phyloP scores from a whole-genome alignment of 2,797 vertebrate species.

The Oreortyx pictus region DNA sequence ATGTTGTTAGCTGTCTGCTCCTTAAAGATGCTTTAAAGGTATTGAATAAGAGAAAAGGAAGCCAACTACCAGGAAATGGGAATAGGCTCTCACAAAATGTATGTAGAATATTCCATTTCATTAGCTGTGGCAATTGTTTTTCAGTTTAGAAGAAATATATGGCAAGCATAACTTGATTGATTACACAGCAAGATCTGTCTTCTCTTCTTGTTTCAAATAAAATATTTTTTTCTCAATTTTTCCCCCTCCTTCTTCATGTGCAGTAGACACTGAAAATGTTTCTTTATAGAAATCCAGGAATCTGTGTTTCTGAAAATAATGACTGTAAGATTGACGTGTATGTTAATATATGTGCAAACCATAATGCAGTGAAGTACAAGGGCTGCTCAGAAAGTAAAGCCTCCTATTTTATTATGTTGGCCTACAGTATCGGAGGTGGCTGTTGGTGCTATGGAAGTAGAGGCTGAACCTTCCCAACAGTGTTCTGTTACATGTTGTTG shows the following conservation, averaged over 20 bases:
- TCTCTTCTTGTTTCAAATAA: neutral
- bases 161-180: neutral
- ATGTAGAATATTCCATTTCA: neutral
- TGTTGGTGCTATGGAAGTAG: too few species aligned
- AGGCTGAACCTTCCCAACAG: too few species aligned
- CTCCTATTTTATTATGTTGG: too few species aligned
- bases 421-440: too few species aligned
- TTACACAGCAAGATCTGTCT: neutral
- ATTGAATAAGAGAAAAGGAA: neutral
- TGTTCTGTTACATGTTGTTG: too few species aligned
- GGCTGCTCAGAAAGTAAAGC: too few species aligned
- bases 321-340: neutral
- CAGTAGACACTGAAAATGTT: neutral
- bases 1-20: neutral
- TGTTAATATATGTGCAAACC: neutral
- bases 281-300: neutral
- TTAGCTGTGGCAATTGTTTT: neutral
- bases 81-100: neutral
- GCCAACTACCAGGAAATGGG: neutral
- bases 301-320: neutral
- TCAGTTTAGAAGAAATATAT: neutral
- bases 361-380: neutral
- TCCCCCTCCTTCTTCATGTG: too few species aligned
- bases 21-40: neutral
- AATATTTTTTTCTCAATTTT: neutral